A percentile compares a stretch with the other conserved stretches of the same genome.
These are phyloP conservation scores for Vulpes lagopus DNA, from an alignment of 2,113 vertebrate species.

Conservation along the genomic window DNA sequence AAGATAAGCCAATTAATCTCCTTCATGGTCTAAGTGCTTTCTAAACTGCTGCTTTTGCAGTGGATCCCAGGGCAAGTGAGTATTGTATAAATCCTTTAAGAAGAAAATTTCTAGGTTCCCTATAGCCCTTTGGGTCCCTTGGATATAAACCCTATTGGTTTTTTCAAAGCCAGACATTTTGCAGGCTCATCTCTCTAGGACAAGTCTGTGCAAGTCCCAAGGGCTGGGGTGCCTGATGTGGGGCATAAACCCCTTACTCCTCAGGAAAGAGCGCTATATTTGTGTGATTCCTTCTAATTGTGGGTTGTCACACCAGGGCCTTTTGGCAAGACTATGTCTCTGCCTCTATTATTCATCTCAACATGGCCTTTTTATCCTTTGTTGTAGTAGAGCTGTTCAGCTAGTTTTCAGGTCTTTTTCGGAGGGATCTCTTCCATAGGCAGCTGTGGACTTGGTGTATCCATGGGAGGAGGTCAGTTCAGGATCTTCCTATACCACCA, in stretches of 20 bases:
- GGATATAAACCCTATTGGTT: background rate
- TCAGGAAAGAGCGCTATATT: background rate
- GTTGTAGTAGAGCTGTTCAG: background rate
- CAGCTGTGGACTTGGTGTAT: background rate
- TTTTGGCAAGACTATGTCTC: background rate
- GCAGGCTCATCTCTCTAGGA: background rate
- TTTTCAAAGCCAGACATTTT: background rate
- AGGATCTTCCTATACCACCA: background rate
- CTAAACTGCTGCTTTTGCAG: background rate
- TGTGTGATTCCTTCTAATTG: background rate
- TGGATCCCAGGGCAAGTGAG: background rate
- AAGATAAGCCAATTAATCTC: background rate
- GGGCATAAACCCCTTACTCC: background rate
- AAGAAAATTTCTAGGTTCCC: background rate
- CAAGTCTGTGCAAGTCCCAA: background rate
- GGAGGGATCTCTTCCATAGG: background rate
- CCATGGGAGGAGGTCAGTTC: background rate
- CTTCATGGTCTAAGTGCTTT: background rate
- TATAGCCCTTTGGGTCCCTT: background rate
- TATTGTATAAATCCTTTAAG: background rate
- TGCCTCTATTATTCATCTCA: background rate
- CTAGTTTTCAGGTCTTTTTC: background rate
- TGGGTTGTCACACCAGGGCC: background rate
- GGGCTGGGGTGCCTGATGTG: background rate
- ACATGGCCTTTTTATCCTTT: background rate